A percentile compares a stretch with the other conserved stretches of the same genome.
Evolutionary conservation across 2,113 vertebrate species (phyloP).

Genomic region (Cyprinus carpio): DNA sequence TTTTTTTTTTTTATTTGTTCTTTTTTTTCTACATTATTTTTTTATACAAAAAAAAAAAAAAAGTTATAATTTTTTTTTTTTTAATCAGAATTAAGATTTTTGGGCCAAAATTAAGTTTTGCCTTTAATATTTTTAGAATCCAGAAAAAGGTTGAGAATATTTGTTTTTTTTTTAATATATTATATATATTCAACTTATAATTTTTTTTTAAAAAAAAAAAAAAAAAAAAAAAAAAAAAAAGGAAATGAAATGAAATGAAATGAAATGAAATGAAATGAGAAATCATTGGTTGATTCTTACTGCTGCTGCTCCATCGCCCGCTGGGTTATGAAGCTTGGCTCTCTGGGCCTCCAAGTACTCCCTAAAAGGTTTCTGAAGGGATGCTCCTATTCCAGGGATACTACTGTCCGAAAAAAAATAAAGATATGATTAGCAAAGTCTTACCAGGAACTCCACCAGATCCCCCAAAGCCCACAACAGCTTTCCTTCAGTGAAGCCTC

Average conservation of each 20-base stretch:
- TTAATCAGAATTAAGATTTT: too few relatives aligned
- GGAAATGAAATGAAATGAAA: too few relatives aligned
- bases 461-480: conserved; percentile 6
- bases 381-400: conserved; percentile 89
- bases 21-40: too few relatives aligned
- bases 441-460: conserved; percentile 73
- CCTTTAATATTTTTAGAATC: not conserved
- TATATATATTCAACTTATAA: too few relatives aligned
- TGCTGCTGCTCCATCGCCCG: conserved; percentile 77
- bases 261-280: not conserved
- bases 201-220: too few relatives aligned
- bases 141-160: too few relatives aligned
- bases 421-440: conserved; percentile 63
- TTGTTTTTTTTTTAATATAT: too few relatives aligned
- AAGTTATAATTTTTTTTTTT: too few relatives aligned
- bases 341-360: conserved; percentile 95
- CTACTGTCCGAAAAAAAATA: conserved; percentile 74
- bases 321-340: conserved; percentile 89
- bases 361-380: conserved; percentile 95
- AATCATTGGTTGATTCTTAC: conserved; percentile 73
- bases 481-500: conserved; percentile 48
- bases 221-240: too few relatives aligned
- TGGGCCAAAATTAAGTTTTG: not conserved
- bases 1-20: too few relatives aligned
- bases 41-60: too few relatives aligned